Conservation (phyloP, 1,140 invertebrate species). For the Ceratitis capitata region DNA sequence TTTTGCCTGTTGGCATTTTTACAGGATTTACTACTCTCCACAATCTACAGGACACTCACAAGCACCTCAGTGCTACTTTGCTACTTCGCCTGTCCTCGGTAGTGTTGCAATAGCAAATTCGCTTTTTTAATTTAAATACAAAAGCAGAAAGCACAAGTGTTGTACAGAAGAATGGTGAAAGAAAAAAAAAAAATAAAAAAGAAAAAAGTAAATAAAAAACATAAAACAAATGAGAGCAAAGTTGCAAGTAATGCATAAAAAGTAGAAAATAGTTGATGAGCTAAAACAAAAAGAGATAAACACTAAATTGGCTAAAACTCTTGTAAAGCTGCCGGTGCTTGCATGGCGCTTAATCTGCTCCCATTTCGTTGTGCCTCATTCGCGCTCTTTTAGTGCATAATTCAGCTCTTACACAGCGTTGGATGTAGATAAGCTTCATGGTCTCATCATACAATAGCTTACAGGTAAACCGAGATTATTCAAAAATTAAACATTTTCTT, state of each 20-base stretch:
- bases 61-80: neutral
- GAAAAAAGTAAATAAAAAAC: neutral
- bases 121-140: neutral
- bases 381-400: neutral
- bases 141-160: neutral
- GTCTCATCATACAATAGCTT: no score
- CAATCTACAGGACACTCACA: neutral
- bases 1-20: conserved; percentile 27
- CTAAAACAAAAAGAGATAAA: neutral
- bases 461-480: no score
- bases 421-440: no score
- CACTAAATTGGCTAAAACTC: neutral
- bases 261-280: neutral
- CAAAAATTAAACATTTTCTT: no score
- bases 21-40: conserved; percentile 22
- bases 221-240: neutral
- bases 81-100: neutral
- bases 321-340: neutral
- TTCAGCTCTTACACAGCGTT: no score
- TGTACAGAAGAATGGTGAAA: no score
- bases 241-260: conserved; percentile 3
- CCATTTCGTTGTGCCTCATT: neutral
- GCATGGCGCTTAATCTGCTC: neutral
- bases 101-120: conserved; percentile 1
- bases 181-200: neutral